phyloP scores from a whole-genome alignment of 1,140 invertebrate genomes.

The Eufriesea mexicana region DNA sequence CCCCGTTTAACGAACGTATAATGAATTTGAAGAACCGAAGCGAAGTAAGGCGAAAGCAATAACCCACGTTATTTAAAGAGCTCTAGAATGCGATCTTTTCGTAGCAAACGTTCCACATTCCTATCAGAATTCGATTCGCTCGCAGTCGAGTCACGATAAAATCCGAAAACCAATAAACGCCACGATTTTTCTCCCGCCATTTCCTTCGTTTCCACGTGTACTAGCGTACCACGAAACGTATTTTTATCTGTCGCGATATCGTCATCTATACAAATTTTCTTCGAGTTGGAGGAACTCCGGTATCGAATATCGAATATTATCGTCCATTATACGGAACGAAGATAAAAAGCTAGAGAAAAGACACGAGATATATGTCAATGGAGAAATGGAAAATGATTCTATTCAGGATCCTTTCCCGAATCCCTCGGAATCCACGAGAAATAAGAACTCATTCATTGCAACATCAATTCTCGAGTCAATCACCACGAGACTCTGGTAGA shows the following conservation, averaged over 20 bases:
- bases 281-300: too few relatives aligned
- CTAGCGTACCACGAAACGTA: neutral
- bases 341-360: too few relatives aligned
- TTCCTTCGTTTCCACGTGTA: neutral
- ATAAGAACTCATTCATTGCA: neutral
- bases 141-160: neutral
- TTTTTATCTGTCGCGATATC: neutral
- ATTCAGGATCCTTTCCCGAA: neutral
- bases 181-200: neutral
- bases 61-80: neutral
- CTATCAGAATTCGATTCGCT: neutral
- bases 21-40: too few relatives aligned
- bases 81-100: neutral
- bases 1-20: too few relatives aligned
- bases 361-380: too few relatives aligned
- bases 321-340: too few relatives aligned
- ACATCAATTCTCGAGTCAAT: neutral
- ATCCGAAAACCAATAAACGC: constrained; percentile 5
- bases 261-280: too few relatives aligned
- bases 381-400: too few relatives aligned
- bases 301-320: too few relatives aligned
- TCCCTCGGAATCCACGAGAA: neutral
- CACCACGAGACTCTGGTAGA: neutral
- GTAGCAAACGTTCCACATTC: neutral
- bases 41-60: neutral